Evolutionary conservation across 23 tunicate genomes (phyloP), one percentile per base, ranked within the genome.

Genomic region (Clavelina lepadiformis): DNA sequence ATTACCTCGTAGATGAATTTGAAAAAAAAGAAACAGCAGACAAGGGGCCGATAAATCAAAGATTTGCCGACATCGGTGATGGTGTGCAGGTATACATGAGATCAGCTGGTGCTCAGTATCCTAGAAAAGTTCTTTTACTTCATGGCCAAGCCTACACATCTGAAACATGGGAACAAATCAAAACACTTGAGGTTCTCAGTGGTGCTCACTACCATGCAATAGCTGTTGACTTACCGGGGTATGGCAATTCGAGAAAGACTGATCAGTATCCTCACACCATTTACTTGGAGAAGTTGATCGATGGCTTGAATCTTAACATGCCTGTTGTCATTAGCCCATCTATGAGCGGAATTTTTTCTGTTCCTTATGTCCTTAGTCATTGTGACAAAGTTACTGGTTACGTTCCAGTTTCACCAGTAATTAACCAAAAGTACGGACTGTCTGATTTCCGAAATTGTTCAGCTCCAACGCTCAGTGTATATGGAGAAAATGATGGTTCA

Each of bases 211-310:
- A 55, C 70, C 8, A 63, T 21, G 74, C 56, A 1, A 51, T 76
- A 19, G 98, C 98, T 5, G 67, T 91, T 72, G 93, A 91, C 38
- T 66, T 91, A 32, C 98, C 98, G 3, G 93, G 87, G 0, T 69
- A 29, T 60, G 93, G 93, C 22, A 72, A 77, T 54, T 69, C 93
- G 1, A 38, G 51, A 47, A 71, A 30, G n/a, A 13, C 46, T 3
- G 46, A 47, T 15, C 21, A 6, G 15, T 38, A n/a, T 6, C 51
- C 47, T 5, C 25, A 36, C 44, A 60, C 35, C 0, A 35, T 4
- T 1, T 72, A 71, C 61, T 24, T 81, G 55, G 67, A 56, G 15
- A 47, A 74, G 28, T 35, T 85, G 3, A 34, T 77, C 31, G 1
- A 70, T 8, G 35, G 0, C 13, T 60, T 71, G 2, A 50, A 38